phyloP scores from a whole-genome alignment of 1,140 invertebrate species.

The Macrocentrus cingulum region DNA sequence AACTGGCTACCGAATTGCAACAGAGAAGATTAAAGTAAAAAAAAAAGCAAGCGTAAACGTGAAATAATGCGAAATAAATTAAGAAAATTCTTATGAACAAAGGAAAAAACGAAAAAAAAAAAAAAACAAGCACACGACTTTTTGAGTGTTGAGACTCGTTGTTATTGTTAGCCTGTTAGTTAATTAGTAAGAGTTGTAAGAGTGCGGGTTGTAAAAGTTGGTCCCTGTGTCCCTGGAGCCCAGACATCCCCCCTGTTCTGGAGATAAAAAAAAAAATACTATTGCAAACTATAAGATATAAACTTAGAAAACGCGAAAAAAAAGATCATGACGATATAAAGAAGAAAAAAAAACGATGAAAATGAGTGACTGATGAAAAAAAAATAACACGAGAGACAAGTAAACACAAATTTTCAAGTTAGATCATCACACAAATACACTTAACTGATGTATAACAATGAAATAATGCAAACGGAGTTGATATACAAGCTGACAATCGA shows the following conservation, averaged over 20 bases:
- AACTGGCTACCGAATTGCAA: conserved; percentile 52
- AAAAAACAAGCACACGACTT: conserved; percentile 43
- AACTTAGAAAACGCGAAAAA: conserved; percentile 6
- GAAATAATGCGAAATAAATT: conserved; percentile 16
- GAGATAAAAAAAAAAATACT: conserved; percentile 47
- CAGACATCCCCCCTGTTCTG: conserved; percentile 59
- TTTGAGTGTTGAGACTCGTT: conserved; percentile 59
- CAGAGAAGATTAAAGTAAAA: conserved; percentile 49
- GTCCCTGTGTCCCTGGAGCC: conserved; percentile 60
- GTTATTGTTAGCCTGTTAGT: conserved; percentile 63
- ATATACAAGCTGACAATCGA: conserved; percentile 30
- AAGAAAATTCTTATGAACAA: conserved; percentile 19
- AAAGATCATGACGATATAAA: conserved; percentile 33
- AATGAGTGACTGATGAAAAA: conserved; percentile 25
- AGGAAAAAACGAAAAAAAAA: conserved; percentile 31
- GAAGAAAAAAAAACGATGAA: conserved; percentile 34
- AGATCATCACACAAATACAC: too few relatives aligned
- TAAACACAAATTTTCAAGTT: too few relatives aligned
- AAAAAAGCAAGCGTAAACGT: conserved; percentile 15
- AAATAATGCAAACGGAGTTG: conserved; percentile 22
- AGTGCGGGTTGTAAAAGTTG: conserved; percentile 59
- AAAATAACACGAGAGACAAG: conserved; percentile 1
- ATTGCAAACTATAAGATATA: conserved; percentile 35
- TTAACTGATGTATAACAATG: too few relatives aligned
- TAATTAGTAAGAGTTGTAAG: conserved; percentile 62